Conservation (phyloP, 1,140 invertebrate genomes). For the Metopolophium dirhodum region DNA sequence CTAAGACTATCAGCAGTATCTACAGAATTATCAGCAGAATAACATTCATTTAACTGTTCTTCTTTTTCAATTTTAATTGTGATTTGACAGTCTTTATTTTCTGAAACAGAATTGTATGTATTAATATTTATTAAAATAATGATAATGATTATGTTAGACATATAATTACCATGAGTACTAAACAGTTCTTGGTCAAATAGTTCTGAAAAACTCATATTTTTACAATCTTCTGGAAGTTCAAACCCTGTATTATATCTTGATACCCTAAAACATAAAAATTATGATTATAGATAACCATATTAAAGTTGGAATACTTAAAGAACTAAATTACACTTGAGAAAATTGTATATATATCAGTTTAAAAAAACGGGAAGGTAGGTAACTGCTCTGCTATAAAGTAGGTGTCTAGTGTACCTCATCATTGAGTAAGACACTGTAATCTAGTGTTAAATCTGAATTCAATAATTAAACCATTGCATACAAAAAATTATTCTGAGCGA, state of each 20-base stretch:
- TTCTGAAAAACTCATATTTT: constrained; percentile 53
- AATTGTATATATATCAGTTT: too few relatives aligned
- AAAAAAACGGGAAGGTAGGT: too few relatives aligned
- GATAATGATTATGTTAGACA: not conserved
- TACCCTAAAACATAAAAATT: not conserved
- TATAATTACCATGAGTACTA: constrained; percentile 37
- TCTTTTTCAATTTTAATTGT: constrained; percentile 40
- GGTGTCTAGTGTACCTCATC: too few relatives aligned
- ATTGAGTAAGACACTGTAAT: too few relatives aligned
- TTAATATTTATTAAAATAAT: not conserved
- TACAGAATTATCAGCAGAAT: constrained; percentile 18
- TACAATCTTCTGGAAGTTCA: constrained; percentile 40
- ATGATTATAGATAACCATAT: not conserved
- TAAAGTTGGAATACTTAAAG: not conserved
- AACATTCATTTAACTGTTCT: constrained; percentile 27
- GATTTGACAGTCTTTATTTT: constrained; percentile 48
- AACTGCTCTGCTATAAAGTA: too few relatives aligned
- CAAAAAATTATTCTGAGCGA: too few relatives aligned
- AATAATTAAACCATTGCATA: too few relatives aligned
- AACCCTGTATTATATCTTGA: constrained; percentile 30
- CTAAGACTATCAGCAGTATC: not conserved
- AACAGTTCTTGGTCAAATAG: constrained; percentile 53
- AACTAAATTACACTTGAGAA: not conserved
- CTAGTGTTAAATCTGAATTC: too few relatives aligned
- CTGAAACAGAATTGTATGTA: not conserved